Base-by-base conservation (phyloP, 1,140 invertebrate species). In the Drosophila pallidifrons region DNA sequence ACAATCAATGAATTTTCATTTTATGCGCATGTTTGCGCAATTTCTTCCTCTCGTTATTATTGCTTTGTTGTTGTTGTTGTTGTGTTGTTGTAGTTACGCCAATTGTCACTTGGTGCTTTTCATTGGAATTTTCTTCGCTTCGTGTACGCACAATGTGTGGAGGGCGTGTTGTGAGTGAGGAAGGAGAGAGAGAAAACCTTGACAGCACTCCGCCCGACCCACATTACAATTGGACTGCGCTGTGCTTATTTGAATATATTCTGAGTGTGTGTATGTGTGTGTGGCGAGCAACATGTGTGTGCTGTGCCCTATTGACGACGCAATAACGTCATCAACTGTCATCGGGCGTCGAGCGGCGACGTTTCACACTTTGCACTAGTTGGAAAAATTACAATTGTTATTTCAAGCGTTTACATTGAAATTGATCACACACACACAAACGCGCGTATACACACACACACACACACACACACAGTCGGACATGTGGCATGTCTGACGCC, bases 1-100 rank as follows among this genome's bases (percentile, higher is more conserved):
- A 81, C 81, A 88, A 89, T 88, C 80, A 89, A 89, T 89, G 83
- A 73, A 70, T 88, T 88, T 88, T 83, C 60, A 83, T 89, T 81
- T 83, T 63, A 80, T 80, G 83, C 77, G 79, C 79, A 79, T 77
- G 65, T 78, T 87, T 81, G 65, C 74, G 67, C 83, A 82, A 72
- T 80, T 72, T 86, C 69, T 67, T 86, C 68, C 59, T 52, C 32
- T 52, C 51, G 63, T 58, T 79, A 59, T 78, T 86, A 55, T 70
- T 47, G 47, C 13, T 51, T 47, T 16, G 6, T 11, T 55, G 49
- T 15, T 59, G 49, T 15, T 59, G 49, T 16, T 68, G 61, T 52
- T 55, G 65, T 57, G 55, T 15, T 59, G 49, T 16, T 68, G 61
- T 52, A 60, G 65, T 64, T 43, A 51, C 11, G 16, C 45, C 61